Evolutionary conservation across 2,888 invertebrate species (phyloP).

Genomic region (Ectropis crepuscularia): DNA sequence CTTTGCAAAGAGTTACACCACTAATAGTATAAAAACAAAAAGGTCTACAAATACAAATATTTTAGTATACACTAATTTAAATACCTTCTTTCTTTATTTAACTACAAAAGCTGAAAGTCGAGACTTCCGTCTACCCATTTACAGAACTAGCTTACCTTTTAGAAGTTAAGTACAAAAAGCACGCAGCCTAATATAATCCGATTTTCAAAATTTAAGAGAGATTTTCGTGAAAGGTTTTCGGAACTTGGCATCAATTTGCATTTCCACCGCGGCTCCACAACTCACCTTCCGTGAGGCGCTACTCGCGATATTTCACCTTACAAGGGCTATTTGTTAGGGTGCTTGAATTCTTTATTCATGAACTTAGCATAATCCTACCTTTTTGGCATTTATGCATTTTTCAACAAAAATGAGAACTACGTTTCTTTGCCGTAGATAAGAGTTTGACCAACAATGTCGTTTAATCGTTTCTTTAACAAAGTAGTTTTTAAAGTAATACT

Average conservation of each 20-base stretch:
- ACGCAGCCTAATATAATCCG: constrained; percentile 12
- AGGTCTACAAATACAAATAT: no score
- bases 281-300: constrained; percentile 22
- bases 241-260: constrained; percentile 33
- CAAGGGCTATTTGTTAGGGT: constrained; percentile 39
- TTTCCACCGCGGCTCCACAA: constrained; percentile 22
- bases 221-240: constrained; percentile 16
- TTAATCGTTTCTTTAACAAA: no score
- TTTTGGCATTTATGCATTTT: constrained; percentile 36
- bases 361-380: constrained; percentile 40
- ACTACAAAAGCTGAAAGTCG: no score
- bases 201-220: constrained; percentile 17
- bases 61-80: no score
- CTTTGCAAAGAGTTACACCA: no score
- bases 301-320: constrained; percentile 29
- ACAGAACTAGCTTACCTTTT: background rate
- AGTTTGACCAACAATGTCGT: no score
- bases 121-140: no score
- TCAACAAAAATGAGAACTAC: no score
- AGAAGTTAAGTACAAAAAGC: background rate
- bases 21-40: no score
- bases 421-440: no score
- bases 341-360: constrained; percentile 54
- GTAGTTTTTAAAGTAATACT: no score
- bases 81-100: no score